phyloP scores from a whole-genome alignment of 2,888 invertebrate species.

The Metopia argyrocephala region DNA sequence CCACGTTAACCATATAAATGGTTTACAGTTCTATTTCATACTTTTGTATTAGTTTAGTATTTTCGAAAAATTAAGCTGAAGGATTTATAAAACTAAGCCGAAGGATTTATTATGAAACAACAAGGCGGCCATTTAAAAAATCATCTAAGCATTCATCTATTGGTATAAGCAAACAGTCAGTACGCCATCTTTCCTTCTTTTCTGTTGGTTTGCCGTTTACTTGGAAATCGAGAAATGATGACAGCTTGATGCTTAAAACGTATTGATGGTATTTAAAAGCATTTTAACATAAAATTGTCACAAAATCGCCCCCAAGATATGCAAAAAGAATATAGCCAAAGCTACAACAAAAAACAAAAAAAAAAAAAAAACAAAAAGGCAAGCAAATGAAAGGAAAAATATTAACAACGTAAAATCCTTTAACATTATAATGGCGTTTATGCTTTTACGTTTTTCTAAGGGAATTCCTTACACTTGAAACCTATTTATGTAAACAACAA shows the following conservation, averaged over 20 bases:
- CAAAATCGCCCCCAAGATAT: conserved; percentile 43
- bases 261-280: conserved; percentile 54
- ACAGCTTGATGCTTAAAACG: conserved; percentile 46
- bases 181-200: conserved; percentile 1
- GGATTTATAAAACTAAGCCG: conserved; percentile 49
- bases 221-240: conserved; percentile 27
- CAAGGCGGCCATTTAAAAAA: conserved; percentile 36
- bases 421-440: conserved; percentile 39
- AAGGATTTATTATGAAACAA: conserved; percentile 39
- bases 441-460: conserved; percentile 11
- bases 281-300: conserved; percentile 52
- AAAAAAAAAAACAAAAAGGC: background rate
- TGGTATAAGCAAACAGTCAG: background rate
- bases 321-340: background rate
- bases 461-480: conserved; percentile 17
- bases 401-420: conserved; percentile 43
- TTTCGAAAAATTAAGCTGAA: background rate
- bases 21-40: too few species aligned
- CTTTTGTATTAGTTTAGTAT: conserved; percentile 1
- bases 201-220: background rate
- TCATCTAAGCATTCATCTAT: conserved; percentile 8
- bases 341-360: background rate
- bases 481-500: conserved; percentile 44
- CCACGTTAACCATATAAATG: background rate
- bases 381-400: background rate